Conservation (phyloP, 2,113 vertebrate species). For the Aphelocoma coerulescens region DNA sequence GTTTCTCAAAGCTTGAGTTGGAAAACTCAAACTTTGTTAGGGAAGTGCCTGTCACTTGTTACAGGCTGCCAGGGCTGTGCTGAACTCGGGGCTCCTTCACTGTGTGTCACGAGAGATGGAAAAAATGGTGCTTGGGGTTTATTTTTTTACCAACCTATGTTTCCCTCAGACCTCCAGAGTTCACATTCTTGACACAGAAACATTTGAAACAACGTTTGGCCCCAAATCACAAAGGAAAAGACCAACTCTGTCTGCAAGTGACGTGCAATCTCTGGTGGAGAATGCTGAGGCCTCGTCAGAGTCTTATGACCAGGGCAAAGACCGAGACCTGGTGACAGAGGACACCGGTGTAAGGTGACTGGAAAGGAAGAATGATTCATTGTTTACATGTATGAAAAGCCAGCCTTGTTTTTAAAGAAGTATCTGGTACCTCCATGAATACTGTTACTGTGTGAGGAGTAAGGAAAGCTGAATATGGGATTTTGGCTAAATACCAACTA, state of each 20-base stretch:
- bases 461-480: background rate
- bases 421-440: fast-evolving
- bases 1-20: slow-evolving; percentile 27
- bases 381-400: background rate
- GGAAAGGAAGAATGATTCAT: background rate
- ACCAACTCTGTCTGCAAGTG: slow-evolving; percentile 82
- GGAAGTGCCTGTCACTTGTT: background rate
- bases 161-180: slow-evolving; percentile 87
- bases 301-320: slow-evolving; percentile 81
- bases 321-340: slow-evolving; percentile 86
- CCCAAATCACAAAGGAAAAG: slow-evolving; percentile 92
- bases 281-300: slow-evolving; percentile 78
- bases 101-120: background rate
- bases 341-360: slow-evolving; percentile 90
- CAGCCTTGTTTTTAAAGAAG: background rate
- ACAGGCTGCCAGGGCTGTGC: background rate
- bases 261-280: slow-evolving; percentile 86
- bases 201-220: slow-evolving; percentile 92
- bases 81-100: background rate
- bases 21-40: background rate
- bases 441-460: background rate
- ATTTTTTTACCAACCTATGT: background rate
- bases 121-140: background rate
- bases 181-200: slow-evolving; percentile 97
- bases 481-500: background rate